These are phyloP conservation scores for Eclectus roratus DNA, from an alignment of 2,113 vertebrate genomes.

Conservation along the genomic window DNA sequence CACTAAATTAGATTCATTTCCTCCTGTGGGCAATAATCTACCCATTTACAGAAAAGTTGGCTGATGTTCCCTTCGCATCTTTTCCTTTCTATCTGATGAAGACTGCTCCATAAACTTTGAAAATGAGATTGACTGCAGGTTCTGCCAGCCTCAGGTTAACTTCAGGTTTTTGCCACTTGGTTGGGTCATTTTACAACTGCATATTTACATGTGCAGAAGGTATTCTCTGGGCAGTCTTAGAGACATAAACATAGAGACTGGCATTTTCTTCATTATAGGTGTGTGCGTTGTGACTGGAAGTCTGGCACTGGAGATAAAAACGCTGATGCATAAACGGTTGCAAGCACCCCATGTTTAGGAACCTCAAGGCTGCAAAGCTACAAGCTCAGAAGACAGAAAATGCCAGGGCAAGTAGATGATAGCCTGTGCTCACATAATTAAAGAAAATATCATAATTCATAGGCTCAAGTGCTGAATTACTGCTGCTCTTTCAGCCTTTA, in stretches of 20 bases:
- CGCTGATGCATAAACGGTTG: background rate
- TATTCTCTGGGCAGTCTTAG: background rate
- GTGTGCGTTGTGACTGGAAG: background rate
- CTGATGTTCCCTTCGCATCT: background rate
- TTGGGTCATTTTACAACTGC: background rate
- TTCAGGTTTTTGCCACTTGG: background rate
- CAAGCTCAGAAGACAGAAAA: background rate
- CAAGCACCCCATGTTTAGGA: background rate
- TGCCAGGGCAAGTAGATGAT: background rate
- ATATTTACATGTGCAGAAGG: background rate
- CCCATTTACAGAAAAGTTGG: background rate
- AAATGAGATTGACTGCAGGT: background rate
- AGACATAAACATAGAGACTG: background rate
- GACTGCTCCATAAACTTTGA: background rate
- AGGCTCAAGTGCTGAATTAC: conserved; percentile 7
- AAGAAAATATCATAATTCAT: background rate
- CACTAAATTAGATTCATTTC: background rate
- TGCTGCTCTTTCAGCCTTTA: background rate
- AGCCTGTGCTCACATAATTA: background rate
- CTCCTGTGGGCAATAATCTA: background rate
- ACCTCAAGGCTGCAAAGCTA: background rate
- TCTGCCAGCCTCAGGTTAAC: background rate
- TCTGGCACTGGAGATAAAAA: conserved; percentile 23
- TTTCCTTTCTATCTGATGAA: background rate
- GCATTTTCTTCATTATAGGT: background rate